A percentile compares a stretch with the other conserved stretches of the same genome.
Evolutionary conservation across 2,113 vertebrate genomes (phyloP).

Genomic region (Dicrurus megarhynchus): DNA sequence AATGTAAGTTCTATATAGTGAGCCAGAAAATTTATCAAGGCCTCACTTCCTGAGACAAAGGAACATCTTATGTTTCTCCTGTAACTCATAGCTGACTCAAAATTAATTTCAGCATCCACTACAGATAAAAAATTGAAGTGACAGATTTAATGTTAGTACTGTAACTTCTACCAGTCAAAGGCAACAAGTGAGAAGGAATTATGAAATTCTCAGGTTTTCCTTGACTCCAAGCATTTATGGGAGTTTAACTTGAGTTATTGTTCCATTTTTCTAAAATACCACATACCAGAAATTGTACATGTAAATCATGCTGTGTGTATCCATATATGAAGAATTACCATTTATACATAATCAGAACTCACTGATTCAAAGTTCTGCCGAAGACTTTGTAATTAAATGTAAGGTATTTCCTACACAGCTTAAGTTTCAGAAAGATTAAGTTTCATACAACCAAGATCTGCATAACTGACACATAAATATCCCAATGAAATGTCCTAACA

Average conservation of each 20-base stretch:
- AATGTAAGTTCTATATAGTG: not conserved
- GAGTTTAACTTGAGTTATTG: not conserved
- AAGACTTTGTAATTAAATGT: not conserved
- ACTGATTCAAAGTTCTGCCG: not conserved
- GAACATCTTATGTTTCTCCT: not conserved
- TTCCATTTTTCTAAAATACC: not conserved
- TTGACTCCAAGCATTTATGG: not conserved
- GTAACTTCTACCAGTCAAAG: not conserved
- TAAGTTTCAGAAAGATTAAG: not conserved
- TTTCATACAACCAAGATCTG: not conserved
- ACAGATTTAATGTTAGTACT: not conserved
- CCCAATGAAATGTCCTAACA: not conserved
- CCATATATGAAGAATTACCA: not conserved
- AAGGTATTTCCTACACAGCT: not conserved
- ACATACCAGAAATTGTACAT: not conserved
- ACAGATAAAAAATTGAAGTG: not conserved
- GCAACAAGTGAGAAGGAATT: not conserved
- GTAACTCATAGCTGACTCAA: not conserved
- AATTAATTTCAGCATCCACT: not conserved
- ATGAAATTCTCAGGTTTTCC: not conserved
- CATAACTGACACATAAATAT: not conserved
- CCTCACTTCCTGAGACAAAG: not conserved
- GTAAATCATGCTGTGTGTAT: not conserved
- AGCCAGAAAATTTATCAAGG: not conserved
- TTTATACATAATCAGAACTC: not conserved